Evolutionary conservation across 2,888 invertebrate species (phyloP).

Genomic region (Globia sparganii): DNA sequence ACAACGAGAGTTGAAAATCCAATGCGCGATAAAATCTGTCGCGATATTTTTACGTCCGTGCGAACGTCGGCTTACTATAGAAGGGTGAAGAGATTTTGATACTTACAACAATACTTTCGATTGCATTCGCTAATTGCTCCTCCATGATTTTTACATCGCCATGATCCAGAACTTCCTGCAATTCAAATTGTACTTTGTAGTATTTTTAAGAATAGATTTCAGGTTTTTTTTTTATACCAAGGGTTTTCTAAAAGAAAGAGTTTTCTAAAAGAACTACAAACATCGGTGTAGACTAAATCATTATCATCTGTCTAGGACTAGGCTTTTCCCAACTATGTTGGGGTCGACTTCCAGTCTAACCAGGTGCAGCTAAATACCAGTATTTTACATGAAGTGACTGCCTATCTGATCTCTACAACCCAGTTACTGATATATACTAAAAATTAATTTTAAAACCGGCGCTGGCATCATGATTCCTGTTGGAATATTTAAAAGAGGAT

Average conservation of each 20-base stretch:
- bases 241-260: too few relatives aligned
- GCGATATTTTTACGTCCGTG: too few relatives aligned
- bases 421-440: too few relatives aligned
- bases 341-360: too few relatives aligned
- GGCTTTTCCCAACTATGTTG: too few relatives aligned
- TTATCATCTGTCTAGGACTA: too few relatives aligned
- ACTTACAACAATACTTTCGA: conserved; percentile 90
- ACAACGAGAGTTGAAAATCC: neutral
- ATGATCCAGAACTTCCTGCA: conserved; percentile 88
- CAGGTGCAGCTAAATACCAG: too few relatives aligned
- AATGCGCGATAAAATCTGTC: too few relatives aligned
- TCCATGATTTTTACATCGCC: conserved; percentile 89
- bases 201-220: neutral
- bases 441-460: neutral
- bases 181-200: conserved; percentile 43
- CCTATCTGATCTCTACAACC: neutral
- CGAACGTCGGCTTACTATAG: too few relatives aligned
- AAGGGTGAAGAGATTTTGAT: conserved; percentile 10
- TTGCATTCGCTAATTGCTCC: conserved; percentile 88
- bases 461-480: neutral
- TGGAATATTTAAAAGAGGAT: neutral
- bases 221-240: neutral
- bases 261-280: too few relatives aligned
- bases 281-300: neutral
- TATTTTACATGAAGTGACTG: neutral